Conservation (phyloP, 2,888 invertebrate genomes). For the Euzetes globulus region DNA sequence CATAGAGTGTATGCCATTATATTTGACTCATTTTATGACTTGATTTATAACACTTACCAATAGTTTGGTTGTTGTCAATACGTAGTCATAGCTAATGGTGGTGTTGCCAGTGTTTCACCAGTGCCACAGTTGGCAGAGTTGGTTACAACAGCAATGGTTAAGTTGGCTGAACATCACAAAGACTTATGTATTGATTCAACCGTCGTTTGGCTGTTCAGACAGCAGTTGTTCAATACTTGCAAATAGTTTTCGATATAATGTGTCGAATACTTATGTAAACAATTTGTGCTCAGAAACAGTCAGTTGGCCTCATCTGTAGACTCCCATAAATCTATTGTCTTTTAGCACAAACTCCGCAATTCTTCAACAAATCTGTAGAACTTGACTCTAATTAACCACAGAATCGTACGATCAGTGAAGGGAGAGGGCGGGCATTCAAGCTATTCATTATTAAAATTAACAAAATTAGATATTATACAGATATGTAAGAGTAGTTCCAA, state of each 20-base stretch:
- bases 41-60: slow-evolving; percentile 32
- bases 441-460: neutral
- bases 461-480: neutral
- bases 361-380: too few species aligned
- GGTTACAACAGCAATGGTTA: neutral
- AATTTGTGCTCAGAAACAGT: neutral
- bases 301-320: too few species aligned
- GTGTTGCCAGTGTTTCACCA: neutral
- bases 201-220: neutral
- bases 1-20: neutral
- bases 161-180: slow-evolving; percentile 4
- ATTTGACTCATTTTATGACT: slow-evolving; percentile 19
- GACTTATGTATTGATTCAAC: slow-evolving; percentile 20
- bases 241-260: neutral
- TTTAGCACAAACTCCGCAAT: too few species aligned
- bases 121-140: neutral
- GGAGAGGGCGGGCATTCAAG: too few species aligned
- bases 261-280: neutral
- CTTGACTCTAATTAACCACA: too few species aligned
- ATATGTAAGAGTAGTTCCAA: neutral
- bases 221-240: slow-evolving; percentile 9
- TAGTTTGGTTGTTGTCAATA: slow-evolving; percentile 14
- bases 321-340: too few species aligned
- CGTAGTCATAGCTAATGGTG: slow-evolving; percentile 12
- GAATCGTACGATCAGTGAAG: too few species aligned